These are phyloP conservation scores for Argynnis bischoffii DNA, from an alignment of 2,888 invertebrate species.

Conservation along the genomic window DNA sequence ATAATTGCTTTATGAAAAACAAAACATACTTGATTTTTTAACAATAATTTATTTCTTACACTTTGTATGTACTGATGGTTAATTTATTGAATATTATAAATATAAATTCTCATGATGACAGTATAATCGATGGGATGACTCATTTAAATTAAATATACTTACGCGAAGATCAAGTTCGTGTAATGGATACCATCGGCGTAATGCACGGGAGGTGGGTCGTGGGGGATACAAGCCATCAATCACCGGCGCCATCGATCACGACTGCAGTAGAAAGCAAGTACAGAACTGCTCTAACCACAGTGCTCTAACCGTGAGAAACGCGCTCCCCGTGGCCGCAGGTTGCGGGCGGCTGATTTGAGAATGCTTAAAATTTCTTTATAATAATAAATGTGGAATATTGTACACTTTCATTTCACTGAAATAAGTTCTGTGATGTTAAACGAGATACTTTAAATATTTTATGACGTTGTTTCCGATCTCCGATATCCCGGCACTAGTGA, in stretches of 20 bases:
- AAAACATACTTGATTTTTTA: no score
- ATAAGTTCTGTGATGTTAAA: no score
- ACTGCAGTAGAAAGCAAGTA: slow-evolving; percentile 3
- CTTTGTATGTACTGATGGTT: no score
- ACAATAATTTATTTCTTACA: no score
- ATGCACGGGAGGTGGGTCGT: not conserved
- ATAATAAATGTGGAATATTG: no score
- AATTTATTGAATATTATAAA: not conserved
- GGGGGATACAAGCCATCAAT: slow-evolving; percentile 16
- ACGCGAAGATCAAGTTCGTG: slow-evolving; percentile 6
- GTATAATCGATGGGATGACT: not conserved
- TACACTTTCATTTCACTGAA: no score
- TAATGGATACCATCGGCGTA: slow-evolving; percentile 10
- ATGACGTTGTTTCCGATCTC: no score
- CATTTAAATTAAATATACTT: slow-evolving; percentile 2
- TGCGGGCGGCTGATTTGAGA: not conserved
- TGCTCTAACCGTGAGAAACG: not conserved
- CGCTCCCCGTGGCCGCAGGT: not conserved
- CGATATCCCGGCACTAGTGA: no score
- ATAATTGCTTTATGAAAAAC: no score
- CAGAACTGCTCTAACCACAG: not conserved
- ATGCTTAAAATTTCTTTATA: not conserved
- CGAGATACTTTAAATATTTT: no score
- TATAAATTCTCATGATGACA: not conserved
- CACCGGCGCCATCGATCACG: slow-evolving; percentile 18